A percentile compares a stretch with the other conserved stretches of the same genome.
phyloP scores from a whole-genome alignment of 2,797 vertebrate genomes.

The Lepilemur septentrionalis region DNA sequence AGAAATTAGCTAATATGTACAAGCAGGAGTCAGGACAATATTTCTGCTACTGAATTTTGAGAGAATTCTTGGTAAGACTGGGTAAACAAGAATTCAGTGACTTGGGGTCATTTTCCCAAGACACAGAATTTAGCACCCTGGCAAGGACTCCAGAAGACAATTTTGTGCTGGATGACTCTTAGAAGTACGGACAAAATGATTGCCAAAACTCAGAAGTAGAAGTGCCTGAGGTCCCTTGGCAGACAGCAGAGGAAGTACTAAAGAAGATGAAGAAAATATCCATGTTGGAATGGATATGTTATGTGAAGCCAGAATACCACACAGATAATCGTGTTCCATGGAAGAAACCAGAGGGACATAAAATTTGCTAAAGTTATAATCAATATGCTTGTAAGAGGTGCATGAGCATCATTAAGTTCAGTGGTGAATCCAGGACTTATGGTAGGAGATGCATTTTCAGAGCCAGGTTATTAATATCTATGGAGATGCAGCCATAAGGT shows the following conservation, averaged over 20 bases:
- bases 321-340: neutral
- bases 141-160: neutral
- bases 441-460: neutral
- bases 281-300: neutral
- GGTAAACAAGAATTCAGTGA: neutral
- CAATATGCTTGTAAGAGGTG: neutral
- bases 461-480: neutral
- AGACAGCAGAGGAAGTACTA: neutral
- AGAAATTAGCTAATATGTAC: neutral
- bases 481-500: neutral
- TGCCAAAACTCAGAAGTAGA: neutral
- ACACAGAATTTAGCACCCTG: neutral
- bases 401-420: neutral
- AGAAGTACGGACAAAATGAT: neutral
- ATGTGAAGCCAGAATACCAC: neutral
- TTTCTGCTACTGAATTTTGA: neutral
- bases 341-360: neutral
- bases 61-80: neutral
- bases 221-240: neutral
- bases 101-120: neutral
- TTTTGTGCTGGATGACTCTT: neutral
- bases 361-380: neutral
- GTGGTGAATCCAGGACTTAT: neutral
- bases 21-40: neutral
- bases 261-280: neutral